A percentile compares a stretch with the other conserved stretches of the same genome.
Evolutionary conservation across 2,888 invertebrate species (phyloP).

Genomic region (Calliphora vomitoria): DNA sequence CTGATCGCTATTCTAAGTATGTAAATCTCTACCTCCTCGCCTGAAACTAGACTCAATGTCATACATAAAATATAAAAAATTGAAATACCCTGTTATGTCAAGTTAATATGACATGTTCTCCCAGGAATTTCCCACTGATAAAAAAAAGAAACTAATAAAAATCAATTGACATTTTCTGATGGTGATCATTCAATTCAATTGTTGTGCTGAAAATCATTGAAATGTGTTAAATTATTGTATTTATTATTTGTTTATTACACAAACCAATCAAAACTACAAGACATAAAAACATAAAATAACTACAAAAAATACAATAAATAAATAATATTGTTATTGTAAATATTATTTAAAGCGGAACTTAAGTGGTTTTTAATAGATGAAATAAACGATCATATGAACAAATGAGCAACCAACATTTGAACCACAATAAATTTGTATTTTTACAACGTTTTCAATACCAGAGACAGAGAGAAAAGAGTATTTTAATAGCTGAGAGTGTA

Average conservation of each 20-base stretch:
- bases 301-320: not conserved
- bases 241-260: slow-evolving; percentile 67
- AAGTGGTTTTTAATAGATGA: slow-evolving; percentile 49
- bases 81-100: too few species aligned
- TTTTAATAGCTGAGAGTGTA: not conserved
- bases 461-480: not conserved
- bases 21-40: too few species aligned
- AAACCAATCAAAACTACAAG: slow-evolving; percentile 36
- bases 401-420: not conserved
- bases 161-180: slow-evolving; percentile 31
- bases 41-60: too few species aligned
- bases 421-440: not conserved
- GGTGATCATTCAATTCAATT: slow-evolving; percentile 36
- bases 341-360: slow-evolving; percentile 52
- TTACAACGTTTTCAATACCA: not conserved
- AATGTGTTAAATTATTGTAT: slow-evolving; percentile 59
- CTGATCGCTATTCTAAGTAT: too few species aligned
- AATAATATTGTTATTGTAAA: not conserved
- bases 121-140: too few species aligned
- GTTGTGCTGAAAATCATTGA: slow-evolving; percentile 55
- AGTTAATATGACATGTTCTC: too few species aligned
- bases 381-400: not conserved
- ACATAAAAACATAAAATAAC: slow-evolving; percentile 12
- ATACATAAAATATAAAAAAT: too few species aligned
- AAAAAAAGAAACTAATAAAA: not conserved